These are phyloP conservation scores for Malacoraja senta DNA, from an alignment of 2,797 vertebrate genomes.

Conservation along the genomic window DNA sequence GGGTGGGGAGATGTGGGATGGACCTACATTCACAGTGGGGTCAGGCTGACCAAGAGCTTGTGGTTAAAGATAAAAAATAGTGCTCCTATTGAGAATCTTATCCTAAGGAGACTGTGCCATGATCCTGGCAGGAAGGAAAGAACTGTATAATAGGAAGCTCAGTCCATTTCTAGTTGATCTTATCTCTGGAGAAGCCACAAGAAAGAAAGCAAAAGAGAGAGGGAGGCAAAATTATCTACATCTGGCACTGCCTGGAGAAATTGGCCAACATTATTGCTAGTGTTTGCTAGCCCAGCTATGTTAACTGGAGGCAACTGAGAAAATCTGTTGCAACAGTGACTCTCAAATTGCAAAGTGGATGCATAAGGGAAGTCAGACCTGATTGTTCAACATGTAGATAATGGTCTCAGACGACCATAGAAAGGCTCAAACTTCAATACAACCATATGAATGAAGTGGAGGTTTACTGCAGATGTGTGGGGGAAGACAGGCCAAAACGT, in stretches of 20 bases:
- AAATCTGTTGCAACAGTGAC: neutral
- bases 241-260: neutral
- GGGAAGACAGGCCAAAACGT: neutral
- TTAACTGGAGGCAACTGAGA: neutral
- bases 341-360: neutral
- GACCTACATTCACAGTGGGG: neutral
- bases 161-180: neutral
- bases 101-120: conserved; percentile 1
- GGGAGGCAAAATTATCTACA: neutral
- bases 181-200: neutral
- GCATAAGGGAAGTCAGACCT: neutral
- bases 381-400: neutral
- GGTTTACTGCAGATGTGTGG: neutral
- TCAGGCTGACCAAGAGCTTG: neutral
- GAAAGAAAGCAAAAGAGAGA: neutral
- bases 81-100: neutral
- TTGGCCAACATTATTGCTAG: neutral
- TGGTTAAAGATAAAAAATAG: neutral
- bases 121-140: conserved; percentile 40
- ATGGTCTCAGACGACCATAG: neutral
- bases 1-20: neutral
- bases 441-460: neutral
- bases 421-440: neutral
- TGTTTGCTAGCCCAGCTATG: neutral
- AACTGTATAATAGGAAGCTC: conserved; percentile 13